phyloP scores from a whole-genome alignment of 2,113 vertebrate genomes.

The Petrocephalus zakoni region DNA sequence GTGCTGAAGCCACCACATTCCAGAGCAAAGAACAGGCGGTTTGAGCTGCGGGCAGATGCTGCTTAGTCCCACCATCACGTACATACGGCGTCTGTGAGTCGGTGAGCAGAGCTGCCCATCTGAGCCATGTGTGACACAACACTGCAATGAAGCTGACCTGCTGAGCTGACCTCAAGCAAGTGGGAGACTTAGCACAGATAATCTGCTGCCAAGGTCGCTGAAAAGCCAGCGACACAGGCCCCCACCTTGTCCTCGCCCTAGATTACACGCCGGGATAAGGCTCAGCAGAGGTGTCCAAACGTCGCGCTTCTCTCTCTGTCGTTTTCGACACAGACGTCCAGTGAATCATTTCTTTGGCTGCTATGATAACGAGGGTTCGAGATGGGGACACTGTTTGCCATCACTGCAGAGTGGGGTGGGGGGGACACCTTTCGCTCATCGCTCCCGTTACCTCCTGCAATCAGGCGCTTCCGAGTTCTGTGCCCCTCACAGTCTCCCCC shows the following conservation, averaged over 20 bases:
- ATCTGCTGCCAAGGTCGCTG: slow-evolving; percentile 21
- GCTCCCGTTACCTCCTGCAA: background rate
- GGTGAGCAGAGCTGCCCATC: background rate
- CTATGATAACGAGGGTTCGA: background rate
- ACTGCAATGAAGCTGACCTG: background rate
- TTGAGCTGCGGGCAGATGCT: background rate
- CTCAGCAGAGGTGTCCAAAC: background rate
- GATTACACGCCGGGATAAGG: slow-evolving; percentile 14
- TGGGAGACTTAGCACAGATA: slow-evolving; percentile 16
- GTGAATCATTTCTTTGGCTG: background rate
- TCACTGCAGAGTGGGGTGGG: background rate
- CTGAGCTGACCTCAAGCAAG: background rate
- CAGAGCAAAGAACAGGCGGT: background rate
- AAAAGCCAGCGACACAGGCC: slow-evolving; percentile 16
- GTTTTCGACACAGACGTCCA: background rate
- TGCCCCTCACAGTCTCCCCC: background rate
- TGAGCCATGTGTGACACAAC: slow-evolving; percentile 2
- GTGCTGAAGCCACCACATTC: background rate
- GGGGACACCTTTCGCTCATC: background rate
- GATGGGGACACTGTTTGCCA: background rate
- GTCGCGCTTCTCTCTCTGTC: background rate
- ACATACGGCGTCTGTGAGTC: background rate
- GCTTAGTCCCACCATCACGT: background rate
- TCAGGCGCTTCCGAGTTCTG: background rate
- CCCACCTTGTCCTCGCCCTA: background rate